phyloP scores from a whole-genome alignment of 2,113 vertebrate genomes.

The Dromaius novaehollandiae region DNA sequence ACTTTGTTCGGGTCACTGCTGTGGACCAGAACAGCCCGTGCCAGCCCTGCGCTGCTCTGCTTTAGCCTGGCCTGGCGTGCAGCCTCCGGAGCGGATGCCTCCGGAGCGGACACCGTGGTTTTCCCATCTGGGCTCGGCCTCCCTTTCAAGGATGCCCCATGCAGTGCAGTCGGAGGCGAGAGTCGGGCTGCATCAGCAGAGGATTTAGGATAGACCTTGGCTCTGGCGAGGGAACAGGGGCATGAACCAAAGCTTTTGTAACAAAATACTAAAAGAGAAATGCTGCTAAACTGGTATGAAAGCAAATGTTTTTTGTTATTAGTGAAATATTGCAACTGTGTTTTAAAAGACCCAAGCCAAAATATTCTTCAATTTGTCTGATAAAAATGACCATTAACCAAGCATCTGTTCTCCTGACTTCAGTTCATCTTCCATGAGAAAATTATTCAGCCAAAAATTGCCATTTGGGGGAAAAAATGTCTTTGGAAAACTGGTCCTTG shows the following conservation, averaged over 20 bases:
- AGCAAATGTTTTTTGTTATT: neutral
- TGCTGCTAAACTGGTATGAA: neutral
- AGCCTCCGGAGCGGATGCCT: neutral
- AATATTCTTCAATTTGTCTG: neutral
- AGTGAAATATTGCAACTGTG: neutral
- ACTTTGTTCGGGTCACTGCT: neutral
- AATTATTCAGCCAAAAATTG: neutral
- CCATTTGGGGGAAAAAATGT: too few species aligned
- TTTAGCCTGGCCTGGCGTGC: neutral
- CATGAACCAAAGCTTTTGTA: neutral
- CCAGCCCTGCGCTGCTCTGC: neutral
- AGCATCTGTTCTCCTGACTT: neutral
- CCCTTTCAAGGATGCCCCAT: rapidly evolving
- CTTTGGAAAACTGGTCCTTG: neutral
- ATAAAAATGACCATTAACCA: neutral
- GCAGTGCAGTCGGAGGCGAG: neutral
- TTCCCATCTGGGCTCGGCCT: neutral
- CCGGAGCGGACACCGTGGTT: rapidly evolving
- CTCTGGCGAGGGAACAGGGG: neutral
- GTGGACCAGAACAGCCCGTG: neutral
- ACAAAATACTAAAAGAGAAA: neutral
- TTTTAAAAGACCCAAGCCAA: neutral
- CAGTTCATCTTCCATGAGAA: neutral
- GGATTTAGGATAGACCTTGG: neutral
- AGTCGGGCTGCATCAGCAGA: neutral